Evolutionary conservation across 1,140 invertebrate species (phyloP).

Genomic region (silkworm (Bombyx mori)): DNA sequence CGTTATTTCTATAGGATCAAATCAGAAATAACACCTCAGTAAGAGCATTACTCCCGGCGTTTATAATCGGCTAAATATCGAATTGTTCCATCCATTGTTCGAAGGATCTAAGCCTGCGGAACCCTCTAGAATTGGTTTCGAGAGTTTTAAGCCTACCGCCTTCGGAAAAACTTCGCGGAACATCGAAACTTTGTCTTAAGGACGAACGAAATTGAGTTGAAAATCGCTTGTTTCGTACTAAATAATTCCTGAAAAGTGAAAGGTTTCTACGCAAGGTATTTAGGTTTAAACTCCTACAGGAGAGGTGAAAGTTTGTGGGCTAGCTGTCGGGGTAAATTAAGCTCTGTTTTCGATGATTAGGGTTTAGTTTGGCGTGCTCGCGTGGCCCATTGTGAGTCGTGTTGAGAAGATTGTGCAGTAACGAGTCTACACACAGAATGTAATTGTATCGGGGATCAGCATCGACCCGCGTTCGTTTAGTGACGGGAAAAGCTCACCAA

Average conservation of each 20-base stretch:
- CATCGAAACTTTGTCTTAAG: slow-evolving; percentile 29
- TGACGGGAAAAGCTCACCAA: slow-evolving; percentile 30
- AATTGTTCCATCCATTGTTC: slow-evolving; percentile 68
- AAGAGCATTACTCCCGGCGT: slow-evolving; percentile 61
- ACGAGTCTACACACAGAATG: slow-evolving; percentile 62
- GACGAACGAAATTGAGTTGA: slow-evolving; percentile 22
- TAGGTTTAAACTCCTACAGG: slow-evolving; percentile 70
- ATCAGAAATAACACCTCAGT: slow-evolving; percentile 61
- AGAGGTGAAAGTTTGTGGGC: slow-evolving; percentile 67
- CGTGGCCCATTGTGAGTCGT: slow-evolving; percentile 25
- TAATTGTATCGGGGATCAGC: slow-evolving; percentile 67
- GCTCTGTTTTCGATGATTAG: slow-evolving; percentile 22
- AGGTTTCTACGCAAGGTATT: slow-evolving; percentile 69
- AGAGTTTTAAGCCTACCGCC: slow-evolving; percentile 64
- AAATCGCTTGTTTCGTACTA: slow-evolving; percentile 25
- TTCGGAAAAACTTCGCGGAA: slow-evolving; percentile 41
- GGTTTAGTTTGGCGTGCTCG: slow-evolving; percentile 25
- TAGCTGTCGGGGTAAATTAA: slow-evolving; percentile 19
- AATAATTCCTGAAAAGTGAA: slow-evolving; percentile 70
- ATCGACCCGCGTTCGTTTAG: slow-evolving; percentile 41
- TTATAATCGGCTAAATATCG: slow-evolving; percentile 71
- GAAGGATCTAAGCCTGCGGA: slow-evolving; percentile 52
- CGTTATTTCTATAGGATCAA: slow-evolving; percentile 18
- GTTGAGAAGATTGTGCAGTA: slow-evolving; percentile 66
- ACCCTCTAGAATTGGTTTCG: slow-evolving; percentile 63